These are phyloP conservation scores for Sternarchorhynchus goeldii DNA, from an alignment of 2,797 vertebrate species.

Conservation along the genomic window DNA sequence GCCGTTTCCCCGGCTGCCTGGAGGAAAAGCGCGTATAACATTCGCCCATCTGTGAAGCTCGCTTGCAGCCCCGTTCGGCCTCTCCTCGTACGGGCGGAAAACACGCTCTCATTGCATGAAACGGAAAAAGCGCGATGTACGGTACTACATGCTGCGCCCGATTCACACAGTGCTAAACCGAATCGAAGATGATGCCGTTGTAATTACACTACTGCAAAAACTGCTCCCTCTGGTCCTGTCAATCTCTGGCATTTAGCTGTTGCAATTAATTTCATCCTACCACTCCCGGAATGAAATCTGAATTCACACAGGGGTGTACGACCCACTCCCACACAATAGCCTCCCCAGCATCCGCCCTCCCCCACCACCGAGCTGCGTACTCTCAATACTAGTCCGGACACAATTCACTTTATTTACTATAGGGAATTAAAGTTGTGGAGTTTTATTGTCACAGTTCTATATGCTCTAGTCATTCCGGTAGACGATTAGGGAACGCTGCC, in stretches of 20 bases:
- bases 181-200: neutral
- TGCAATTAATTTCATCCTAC: conserved; percentile 29
- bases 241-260: conserved; percentile 10
- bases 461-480: conserved; percentile 28
- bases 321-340: neutral
- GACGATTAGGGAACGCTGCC: conserved; percentile 31
- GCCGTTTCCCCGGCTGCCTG: neutral
- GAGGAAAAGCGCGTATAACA: neutral
- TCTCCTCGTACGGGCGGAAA: neutral
- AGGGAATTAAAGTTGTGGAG: conserved; percentile 50
- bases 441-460: conserved; percentile 29
- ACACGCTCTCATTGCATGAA: conserved; percentile 17
- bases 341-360: too few relatives aligned
- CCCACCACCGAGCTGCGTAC: conserved; percentile 26
- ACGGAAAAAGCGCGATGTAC: conserved; percentile 30
- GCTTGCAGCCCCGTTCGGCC: neutral
- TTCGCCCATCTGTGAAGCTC: conserved; percentile 19
- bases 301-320: conserved; percentile 7
- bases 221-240: conserved; percentile 17
- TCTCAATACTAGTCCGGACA: conserved; percentile 34
- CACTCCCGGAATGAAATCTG: conserved; percentile 15
- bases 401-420: conserved; percentile 47
- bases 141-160: neutral
- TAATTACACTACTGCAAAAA: conserved; percentile 40
- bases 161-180: neutral